Percentiles rank a stretch among this genome's conserved stretches.
phyloP scores from a whole-genome alignment of 2,888 invertebrate species.

The Pyrocoelia pectoralis region DNA sequence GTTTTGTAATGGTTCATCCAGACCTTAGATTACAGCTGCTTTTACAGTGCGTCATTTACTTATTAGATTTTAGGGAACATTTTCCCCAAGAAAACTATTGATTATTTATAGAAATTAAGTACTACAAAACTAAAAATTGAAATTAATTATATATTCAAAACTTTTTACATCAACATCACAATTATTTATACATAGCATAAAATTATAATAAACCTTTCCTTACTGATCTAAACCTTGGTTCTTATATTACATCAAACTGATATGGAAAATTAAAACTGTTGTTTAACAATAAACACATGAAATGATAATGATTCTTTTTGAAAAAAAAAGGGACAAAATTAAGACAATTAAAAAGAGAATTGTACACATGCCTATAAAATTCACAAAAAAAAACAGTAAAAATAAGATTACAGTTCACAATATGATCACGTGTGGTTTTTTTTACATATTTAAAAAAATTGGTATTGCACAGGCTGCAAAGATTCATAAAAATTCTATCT shows the following conservation, averaged over 20 bases:
- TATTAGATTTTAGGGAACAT: too few species aligned
- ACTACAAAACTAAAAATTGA: not conserved
- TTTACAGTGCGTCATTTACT: too few species aligned
- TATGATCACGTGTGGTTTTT: not conserved
- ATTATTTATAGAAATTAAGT: too few species aligned
- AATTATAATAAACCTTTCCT: slow-evolving; percentile 5
- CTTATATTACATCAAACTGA: too few species aligned
- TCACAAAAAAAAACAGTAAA: slow-evolving; percentile 18
- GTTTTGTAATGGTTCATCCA: too few species aligned
- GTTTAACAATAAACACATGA: too few species aligned
- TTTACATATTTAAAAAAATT: not conserved
- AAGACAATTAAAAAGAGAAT: too few species aligned
- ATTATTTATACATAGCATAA: slow-evolving; percentile 6
- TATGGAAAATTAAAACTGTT: too few species aligned
- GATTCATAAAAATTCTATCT: slow-evolving; percentile 10
- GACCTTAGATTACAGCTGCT: too few species aligned
- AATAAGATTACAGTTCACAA: slow-evolving; percentile 11
- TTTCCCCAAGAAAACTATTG: too few species aligned
- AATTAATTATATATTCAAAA: slow-evolving; percentile 9
- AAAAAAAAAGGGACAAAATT: too few species aligned
- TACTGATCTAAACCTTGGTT: not conserved
- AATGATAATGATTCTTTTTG: too few species aligned
- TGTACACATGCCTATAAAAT: slow-evolving; percentile 12
- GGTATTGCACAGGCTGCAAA: slow-evolving; percentile 22
- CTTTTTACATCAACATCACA: slow-evolving; percentile 9